Conservation (phyloP, 1,140 invertebrate genomes). For the Drosophila persimilis region DNA sequence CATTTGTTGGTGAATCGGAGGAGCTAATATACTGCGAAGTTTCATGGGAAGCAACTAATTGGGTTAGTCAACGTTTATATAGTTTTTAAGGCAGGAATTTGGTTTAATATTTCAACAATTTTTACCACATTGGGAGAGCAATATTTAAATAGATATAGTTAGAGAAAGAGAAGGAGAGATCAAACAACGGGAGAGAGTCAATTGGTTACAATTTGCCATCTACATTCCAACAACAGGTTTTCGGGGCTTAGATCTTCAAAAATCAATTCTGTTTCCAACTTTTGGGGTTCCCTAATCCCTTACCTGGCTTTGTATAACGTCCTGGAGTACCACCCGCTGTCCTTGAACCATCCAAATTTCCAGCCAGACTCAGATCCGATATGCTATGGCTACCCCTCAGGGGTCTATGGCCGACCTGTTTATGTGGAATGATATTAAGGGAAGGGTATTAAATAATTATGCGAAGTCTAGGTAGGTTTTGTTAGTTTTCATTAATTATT, state of each 20-base stretch:
- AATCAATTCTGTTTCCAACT: neutral
- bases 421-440: neutral
- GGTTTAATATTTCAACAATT: conserved; percentile 21
- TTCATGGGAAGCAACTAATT: conserved; percentile 70
- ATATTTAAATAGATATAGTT: conserved; percentile 45
- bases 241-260: neutral
- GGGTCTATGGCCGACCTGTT: conserved; percentile 89
- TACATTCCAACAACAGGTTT: conserved; percentile 12
- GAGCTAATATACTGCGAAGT: conserved; percentile 70
- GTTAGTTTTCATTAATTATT: too few species aligned
- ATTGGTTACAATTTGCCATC: conserved; percentile 59
- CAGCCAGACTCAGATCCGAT: conserved; percentile 86
- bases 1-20: conserved; percentile 23
- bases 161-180: conserved; percentile 43
- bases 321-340: conserved; percentile 49
- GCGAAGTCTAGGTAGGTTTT: too few species aligned
- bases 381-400: conserved; percentile 93
- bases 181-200: conserved; percentile 58
- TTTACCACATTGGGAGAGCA: conserved; percentile 61
- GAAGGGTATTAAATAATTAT: neutral
- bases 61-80: conserved; percentile 52
- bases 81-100: conserved; percentile 2
- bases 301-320: conserved; percentile 78
- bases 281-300: conserved; percentile 15
- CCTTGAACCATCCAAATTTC: conserved; percentile 83